These are phyloP conservation scores for Eubucco bourcierii DNA, from an alignment of 2,113 vertebrate species.

Conservation along the genomic window DNA sequence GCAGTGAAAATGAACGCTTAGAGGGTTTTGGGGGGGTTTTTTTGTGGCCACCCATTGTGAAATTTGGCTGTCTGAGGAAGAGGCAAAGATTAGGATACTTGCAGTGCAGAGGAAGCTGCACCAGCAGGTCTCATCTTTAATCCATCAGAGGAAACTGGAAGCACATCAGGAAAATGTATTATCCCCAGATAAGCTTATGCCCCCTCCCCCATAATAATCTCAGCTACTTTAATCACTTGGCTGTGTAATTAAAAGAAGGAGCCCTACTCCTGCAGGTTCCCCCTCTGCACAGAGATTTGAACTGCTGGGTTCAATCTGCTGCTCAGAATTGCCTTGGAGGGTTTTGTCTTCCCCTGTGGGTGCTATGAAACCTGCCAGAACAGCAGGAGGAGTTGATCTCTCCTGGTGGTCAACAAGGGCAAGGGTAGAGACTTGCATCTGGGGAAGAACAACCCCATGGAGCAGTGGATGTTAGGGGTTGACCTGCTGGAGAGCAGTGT, in stretches of 20 bases:
- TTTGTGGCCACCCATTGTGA: not conserved
- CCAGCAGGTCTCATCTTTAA: not conserved
- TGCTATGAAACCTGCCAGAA: not conserved
- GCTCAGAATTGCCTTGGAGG: not conserved
- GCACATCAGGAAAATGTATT: not conserved
- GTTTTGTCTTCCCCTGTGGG: not conserved
- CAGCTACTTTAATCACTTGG: not conserved
- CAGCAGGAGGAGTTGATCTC: not conserved
- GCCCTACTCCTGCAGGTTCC: not conserved
- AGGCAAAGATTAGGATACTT: not conserved
- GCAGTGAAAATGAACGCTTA: conserved; percentile 13
- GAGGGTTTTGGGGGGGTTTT: not conserved
- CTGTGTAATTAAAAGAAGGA: not conserved
- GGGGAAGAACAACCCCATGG: no score
- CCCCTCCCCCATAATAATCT: not conserved
- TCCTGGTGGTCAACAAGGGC: not conserved
- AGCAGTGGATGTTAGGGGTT: no score
- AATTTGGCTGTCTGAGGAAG: not conserved
- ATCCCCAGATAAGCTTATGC: not conserved
- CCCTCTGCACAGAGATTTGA: not conserved
- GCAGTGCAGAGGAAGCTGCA: not conserved
- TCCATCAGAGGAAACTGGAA: not conserved
- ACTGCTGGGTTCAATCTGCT: not conserved
- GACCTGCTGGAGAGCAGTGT: no score
- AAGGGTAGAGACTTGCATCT: no score